Conservation (phyloP, 2,797 vertebrate species). For the Leptodactylus fallax region DNA sequence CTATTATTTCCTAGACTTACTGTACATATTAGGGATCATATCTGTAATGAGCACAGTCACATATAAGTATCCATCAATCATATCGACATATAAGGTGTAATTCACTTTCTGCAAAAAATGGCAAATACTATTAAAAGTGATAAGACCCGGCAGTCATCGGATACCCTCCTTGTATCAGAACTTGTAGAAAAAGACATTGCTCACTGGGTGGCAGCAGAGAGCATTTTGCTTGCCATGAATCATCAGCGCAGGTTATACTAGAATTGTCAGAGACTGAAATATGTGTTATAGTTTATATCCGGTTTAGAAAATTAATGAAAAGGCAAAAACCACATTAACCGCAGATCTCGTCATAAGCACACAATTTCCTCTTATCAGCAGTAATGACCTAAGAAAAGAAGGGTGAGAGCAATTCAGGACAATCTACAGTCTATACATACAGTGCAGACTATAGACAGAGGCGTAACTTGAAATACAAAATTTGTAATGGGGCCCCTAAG, state of each 20-base stretch:
- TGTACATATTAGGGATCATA: background rate
- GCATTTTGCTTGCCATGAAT: background rate
- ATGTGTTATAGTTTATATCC: background rate
- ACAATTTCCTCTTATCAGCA: too few species aligned
- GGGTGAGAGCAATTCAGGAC: background rate
- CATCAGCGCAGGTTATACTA: background rate
- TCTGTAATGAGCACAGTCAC: background rate
- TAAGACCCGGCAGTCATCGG: background rate
- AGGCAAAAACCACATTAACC: background rate
- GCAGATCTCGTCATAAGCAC: background rate
- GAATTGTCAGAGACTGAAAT: background rate
- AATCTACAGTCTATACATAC: background rate
- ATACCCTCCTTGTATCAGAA: background rate
- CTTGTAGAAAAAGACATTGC: background rate
- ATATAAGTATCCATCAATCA: background rate
- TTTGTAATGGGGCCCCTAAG: too few species aligned
- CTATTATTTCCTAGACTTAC: background rate
- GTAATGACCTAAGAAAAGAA: background rate
- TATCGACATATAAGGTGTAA: background rate
- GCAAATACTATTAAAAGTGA: background rate
- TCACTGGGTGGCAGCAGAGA: constrained; percentile 28
- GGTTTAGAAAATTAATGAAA: background rate
- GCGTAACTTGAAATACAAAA: too few species aligned
- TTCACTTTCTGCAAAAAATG: background rate
- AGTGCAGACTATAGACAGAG: background rate